Conservation (phyloP, 2,888 invertebrate genomes). For the Cerceris rybyensis region DNA sequence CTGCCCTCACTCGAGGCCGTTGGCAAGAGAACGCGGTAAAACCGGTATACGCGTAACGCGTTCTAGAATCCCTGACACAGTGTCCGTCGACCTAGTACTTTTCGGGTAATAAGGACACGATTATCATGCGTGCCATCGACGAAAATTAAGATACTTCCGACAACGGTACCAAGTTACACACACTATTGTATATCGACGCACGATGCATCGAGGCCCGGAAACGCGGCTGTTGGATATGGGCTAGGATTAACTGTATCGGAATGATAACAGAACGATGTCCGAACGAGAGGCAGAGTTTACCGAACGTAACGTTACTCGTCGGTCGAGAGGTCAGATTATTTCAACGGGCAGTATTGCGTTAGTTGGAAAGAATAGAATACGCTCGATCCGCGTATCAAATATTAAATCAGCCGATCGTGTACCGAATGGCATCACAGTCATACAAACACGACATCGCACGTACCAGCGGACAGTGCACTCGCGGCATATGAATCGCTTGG, state of each 20-base stretch:
- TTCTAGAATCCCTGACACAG: not conserved
- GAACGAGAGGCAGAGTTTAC: slow-evolving; percentile 18
- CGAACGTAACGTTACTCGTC: slow-evolving; percentile 8
- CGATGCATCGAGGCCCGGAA: slow-evolving; percentile 17
- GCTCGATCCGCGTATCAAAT: not conserved
- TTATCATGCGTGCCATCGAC: slow-evolving; percentile 67
- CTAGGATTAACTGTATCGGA: no score
- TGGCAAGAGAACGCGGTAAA: slow-evolving; percentile 27
- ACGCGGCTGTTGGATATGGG: slow-evolving; percentile 14
- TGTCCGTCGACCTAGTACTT: not conserved
- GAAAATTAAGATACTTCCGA: slow-evolving; percentile 31
- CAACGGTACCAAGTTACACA: slow-evolving; percentile 24
- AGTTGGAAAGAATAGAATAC: not conserved
- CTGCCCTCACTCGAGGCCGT: slow-evolving; percentile 25
- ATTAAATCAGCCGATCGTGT: slow-evolving; percentile 27
- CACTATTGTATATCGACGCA: slow-evolving; percentile 12
- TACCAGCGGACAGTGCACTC: slow-evolving; percentile 16
- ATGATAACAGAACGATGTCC: no score
- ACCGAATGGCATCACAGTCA: no score
- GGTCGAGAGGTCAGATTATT: not conserved
- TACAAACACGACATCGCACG: not conserved
- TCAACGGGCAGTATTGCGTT: not conserved
- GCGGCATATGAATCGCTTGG: slow-evolving; percentile 24
- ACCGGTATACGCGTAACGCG: slow-evolving; percentile 23
- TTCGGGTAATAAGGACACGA: slow-evolving; percentile 40